Evolutionary conservation across 2,797 vertebrate species (phyloP), one percentile per base, ranked within the genome.

Genomic region (Dendrocincla fuliginosa): DNA sequence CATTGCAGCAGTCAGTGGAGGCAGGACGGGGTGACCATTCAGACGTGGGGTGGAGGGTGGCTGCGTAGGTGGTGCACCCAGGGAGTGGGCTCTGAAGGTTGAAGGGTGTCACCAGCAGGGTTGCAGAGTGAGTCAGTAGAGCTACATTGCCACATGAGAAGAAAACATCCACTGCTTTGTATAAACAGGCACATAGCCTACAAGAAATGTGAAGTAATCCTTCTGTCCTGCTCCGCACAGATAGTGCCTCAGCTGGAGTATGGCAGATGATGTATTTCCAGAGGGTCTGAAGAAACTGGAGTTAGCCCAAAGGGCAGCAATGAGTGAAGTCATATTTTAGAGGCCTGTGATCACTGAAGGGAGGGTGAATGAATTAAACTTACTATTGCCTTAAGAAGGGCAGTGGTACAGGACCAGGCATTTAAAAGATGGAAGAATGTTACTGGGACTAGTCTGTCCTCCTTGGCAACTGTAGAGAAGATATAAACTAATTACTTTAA

Each of bases 61-160:
- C 42, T 7, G 2, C 0, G 2, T 68, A 42, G 37, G 57, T 53
- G 75, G 30, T 71, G 19, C 1, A 0, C n/a, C 6, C 60, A 33
- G 16, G n/a, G 18, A 64, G 23, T 0, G 5, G 24, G 42, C 18
- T 74, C 64, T 50, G 82, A 64, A 35, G 25, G 60, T 37, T 74
- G 44, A n/a, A n/a, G 71, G 27, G n/a, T 71, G 39, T 41, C 93
- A 55, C 71, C 68, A 57, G 24, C 57, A 42, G 33, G 33, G 33
- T 3, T 44, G 22, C 41, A 64, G 22, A n/a, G 1, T 74, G 86
- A 79, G 33, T 84, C 77, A 73, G 46, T 7, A 57, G 55, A 87
- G 52, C 24, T 2, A 1, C 3, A 2, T 10, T 74, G 60, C 44
- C 5, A 8, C 55, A 87, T 71, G 65, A 67, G 87, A 85, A 33